Evolutionary conservation across 2,888 invertebrate genomes (phyloP).

Genomic region (Heliconius charithonia): DNA sequence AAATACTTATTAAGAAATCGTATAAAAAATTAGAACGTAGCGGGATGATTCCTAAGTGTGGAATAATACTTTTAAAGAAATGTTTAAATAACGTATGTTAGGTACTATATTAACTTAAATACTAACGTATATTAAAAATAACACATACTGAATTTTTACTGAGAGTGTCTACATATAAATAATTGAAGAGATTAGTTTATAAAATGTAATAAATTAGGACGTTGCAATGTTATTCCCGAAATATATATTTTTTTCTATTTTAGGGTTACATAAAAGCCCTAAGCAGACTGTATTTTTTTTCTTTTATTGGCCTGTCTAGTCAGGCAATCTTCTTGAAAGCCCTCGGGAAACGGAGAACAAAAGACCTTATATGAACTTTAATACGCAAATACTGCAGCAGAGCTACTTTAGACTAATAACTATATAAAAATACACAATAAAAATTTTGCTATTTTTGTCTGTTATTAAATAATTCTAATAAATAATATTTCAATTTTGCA

Average conservation of each 20-base stretch:
- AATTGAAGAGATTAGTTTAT: too few species aligned
- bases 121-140: too few species aligned
- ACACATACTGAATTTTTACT: too few species aligned
- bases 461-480: background rate
- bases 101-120: too few species aligned
- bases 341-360: constrained; percentile 22
- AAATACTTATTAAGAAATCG: too few species aligned
- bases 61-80: too few species aligned
- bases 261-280: constrained; percentile 19
- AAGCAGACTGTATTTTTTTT: constrained; percentile 29
- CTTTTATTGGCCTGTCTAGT: constrained; percentile 32
- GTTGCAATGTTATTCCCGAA: background rate
- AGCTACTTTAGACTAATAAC: background rate
- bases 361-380: constrained; percentile 9
- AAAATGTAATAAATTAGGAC: background rate
- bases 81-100: too few species aligned
- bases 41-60: too few species aligned
- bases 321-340: constrained; percentile 37
- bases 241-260: background rate
- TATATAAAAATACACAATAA: background rate
- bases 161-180: too few species aligned
- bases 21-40: too few species aligned
- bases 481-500: constrained; percentile 62
- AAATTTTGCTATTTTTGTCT: background rate
- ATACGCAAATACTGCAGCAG: constrained; percentile 7